phyloP scores from a whole-genome alignment of 23 tunicate species.

The Phallusia fumigata region DNA sequence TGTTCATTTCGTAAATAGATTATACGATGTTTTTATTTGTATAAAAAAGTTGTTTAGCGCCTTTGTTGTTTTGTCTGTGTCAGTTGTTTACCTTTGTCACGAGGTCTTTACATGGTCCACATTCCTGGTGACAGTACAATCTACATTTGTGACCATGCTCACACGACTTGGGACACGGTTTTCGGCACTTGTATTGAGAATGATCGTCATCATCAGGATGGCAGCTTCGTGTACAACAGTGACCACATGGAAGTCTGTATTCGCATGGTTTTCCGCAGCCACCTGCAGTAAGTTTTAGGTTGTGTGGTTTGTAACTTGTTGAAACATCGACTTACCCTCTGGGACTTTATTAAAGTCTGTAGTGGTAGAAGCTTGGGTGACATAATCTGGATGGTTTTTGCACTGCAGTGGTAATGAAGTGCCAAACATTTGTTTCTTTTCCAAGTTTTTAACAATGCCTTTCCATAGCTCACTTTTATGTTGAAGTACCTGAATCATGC shows the following conservation, averaged over 20 bases:
- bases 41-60: too few species aligned
- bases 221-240: slow-evolving; percentile 60
- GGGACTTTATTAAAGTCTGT: slow-evolving; percentile 66
- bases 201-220: slow-evolving; percentile 79
- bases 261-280: slow-evolving; percentile 81
- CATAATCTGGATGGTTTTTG: slow-evolving; percentile 61
- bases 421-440: slow-evolving; percentile 33
- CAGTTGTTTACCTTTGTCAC: slow-evolving; percentile 38
- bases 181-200: slow-evolving; percentile 41
- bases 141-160: slow-evolving; percentile 48
- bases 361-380: slow-evolving; percentile 30
- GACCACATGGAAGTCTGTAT: slow-evolving; percentile 71
- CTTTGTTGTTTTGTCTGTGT: too few species aligned
- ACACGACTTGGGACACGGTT: slow-evolving; percentile 47
- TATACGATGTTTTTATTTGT: too few species aligned
- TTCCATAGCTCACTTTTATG: slow-evolving; percentile 69
- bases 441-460: slow-evolving; percentile 44
- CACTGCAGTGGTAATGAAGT: slow-evolving; percentile 58
- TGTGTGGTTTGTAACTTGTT: neutral
- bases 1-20: neutral
- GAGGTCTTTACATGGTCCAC: slow-evolving; percentile 31
- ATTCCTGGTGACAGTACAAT: slow-evolving; percentile 25
- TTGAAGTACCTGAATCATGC: slow-evolving; percentile 35
- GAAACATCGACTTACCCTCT: slow-evolving; percentile 43
- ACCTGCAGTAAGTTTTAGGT: slow-evolving; percentile 32